Evolutionary conservation across 2,113 vertebrate genomes (phyloP), one percentile per base, ranked within the genome.

Genomic region (Oreochromis tanganicae): DNA sequence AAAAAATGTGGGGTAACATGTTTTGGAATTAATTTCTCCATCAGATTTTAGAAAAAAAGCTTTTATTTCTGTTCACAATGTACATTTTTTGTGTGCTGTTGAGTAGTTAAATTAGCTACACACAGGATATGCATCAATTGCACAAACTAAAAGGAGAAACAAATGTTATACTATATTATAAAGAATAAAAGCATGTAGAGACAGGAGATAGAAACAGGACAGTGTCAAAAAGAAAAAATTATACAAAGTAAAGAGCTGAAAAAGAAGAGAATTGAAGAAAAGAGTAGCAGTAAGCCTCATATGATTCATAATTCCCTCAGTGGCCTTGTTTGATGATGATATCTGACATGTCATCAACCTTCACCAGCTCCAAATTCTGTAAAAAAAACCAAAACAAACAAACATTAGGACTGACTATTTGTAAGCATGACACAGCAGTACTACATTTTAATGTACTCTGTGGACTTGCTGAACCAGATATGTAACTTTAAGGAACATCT

Each of bases 301-400:
- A 59, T 43, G 1, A 12, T 41, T 56, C 4, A 55, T 32, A 14
- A 38, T 85, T 63, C 59, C n/a, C 80, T 97, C 84, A 96, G 5
- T 86, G 94, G 68, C 95, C 96, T 92, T 97, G 96, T 89, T 90
- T 96, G 91, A 97, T 97, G 93, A 97, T 93, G 73, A 97, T 96
- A 79, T 97, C 97, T 0, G 96, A 96, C 96, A 97, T 97, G 92
- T 96, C 95, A 9, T 97, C 97, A 75, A 97, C 95, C 82, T 95
- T 96, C 80, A 95, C 93, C 75, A 97, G 92, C 94, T 96, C 96
- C 94, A 97, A 86, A 89, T 97, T 97, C 97, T 97, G 94, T 29
- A 7, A 55, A 79, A 38, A 68, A 43, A 13, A 63, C 13, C 41
- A 82, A 85, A 75, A 24, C 24, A 24, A 27, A 78, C 24, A 78